These are phyloP conservation scores for Ambastaia sidthimunki DNA, from an alignment of 2,797 vertebrate species.

Conservation along the genomic window DNA sequence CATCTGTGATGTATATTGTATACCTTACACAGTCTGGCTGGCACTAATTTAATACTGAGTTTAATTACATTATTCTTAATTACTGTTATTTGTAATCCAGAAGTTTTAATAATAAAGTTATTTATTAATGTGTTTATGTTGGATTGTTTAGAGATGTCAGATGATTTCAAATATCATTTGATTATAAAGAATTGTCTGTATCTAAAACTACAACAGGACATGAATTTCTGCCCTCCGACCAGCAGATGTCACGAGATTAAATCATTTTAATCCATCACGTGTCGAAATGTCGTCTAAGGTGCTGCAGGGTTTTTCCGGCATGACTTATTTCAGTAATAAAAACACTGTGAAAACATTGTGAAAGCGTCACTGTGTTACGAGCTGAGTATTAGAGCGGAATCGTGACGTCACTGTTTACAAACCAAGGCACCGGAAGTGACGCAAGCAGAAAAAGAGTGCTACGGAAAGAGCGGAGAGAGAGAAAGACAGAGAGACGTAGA, in stretches of 20 bases:
- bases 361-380: no score
- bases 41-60: no score
- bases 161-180: background rate
- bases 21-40: no score
- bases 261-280: background rate
- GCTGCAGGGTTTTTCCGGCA: background rate
- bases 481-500: background rate
- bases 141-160: background rate
- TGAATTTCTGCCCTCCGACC: constrained; percentile 32
- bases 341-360: background rate
- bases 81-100: no score
- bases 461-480: constrained; percentile 37
- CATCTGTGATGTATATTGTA: no score
- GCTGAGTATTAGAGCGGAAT: no score
- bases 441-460: constrained; percentile 53
- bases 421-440: constrained; percentile 54
- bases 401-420: constrained; percentile 52
- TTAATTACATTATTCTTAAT: no score
- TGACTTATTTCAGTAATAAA: background rate
- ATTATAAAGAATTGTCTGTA: background rate
- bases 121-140: background rate
- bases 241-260: constrained; percentile 11
- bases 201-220: no score
- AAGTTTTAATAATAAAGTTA: no score
- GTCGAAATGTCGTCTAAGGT: background rate